These are phyloP conservation scores for Sebastes iracundus DNA, from an alignment of 2,797 vertebrate genomes.

Conservation along the genomic window DNA sequence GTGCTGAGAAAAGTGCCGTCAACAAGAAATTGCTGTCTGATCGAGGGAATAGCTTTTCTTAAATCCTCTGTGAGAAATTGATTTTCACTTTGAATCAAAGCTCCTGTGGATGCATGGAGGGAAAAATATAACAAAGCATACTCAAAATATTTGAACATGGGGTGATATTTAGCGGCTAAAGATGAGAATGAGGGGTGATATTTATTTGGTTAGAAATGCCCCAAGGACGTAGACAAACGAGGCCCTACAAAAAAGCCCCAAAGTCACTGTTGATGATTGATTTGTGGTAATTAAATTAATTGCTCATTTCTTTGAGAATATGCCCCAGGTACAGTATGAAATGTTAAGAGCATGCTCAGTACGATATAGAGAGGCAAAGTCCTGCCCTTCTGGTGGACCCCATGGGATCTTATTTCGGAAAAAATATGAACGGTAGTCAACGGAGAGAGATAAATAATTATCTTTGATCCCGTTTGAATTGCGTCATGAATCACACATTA, in stretches of 20 bases:
- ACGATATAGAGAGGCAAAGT: not conserved
- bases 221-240: not conserved
- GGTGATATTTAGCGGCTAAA: not conserved
- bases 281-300: not conserved
- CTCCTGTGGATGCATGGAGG: not conserved
- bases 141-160: not conserved
- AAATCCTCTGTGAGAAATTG: not conserved
- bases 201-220: not conserved
- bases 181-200: too few relatives aligned
- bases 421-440: too few relatives aligned
- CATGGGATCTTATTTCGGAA: too few relatives aligned
- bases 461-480: too few relatives aligned
- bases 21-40: not conserved
- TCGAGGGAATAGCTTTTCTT: not conserved
- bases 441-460: too few relatives aligned
- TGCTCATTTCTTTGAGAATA: not conserved
- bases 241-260: not conserved
- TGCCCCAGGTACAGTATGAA: not conserved
- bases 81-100: not conserved
- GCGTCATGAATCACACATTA: too few relatives aligned
- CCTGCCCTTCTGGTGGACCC: too few relatives aligned
- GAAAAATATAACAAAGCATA: not conserved
- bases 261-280: not conserved
- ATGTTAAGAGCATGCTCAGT: not conserved
- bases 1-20: not conserved